Conservation (phyloP, 2,888 invertebrate species). For the Ganaspis brasiliensis region DNA sequence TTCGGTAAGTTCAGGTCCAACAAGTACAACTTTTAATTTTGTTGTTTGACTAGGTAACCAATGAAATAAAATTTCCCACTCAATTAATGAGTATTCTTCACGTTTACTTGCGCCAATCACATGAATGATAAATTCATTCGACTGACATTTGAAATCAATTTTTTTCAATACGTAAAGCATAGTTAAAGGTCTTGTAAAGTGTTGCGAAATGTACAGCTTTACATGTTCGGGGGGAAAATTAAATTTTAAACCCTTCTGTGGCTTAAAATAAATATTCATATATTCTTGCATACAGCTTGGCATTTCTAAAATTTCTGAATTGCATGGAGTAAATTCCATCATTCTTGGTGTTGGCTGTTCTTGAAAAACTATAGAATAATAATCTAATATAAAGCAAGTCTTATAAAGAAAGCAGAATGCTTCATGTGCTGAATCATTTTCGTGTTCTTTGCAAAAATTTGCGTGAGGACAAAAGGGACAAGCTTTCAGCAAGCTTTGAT, state of each 20-base stretch:
- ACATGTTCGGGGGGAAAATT: neutral
- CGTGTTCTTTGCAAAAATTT: neutral
- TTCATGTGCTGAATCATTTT: neutral
- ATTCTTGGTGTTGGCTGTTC: neutral
- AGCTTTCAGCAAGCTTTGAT: neutral
- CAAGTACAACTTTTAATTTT: conserved; percentile 63
- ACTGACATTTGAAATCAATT: neutral
- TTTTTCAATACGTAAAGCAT: neutral
- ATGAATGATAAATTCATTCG: neutral
- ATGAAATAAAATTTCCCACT: conserved; percentile 39
- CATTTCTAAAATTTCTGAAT: neutral
- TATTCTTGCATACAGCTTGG: neutral
- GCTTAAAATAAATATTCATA: neutral
- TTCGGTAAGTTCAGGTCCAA: conserved; percentile 69
- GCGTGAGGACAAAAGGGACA: neutral
- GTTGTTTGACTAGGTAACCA: conserved; percentile 7
- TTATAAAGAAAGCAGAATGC: neutral
- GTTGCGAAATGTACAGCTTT: neutral
- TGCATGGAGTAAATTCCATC: neutral
- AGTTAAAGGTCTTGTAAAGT: conserved; percentile 23
- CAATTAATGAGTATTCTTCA: neutral
- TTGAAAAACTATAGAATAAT: neutral
- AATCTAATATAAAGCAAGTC: neutral
- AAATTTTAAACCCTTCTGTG: neutral
- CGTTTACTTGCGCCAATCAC: neutral